Base-by-base conservation (phyloP, 2,797 vertebrate genomes). In the Monodelphis domestica region DNA sequence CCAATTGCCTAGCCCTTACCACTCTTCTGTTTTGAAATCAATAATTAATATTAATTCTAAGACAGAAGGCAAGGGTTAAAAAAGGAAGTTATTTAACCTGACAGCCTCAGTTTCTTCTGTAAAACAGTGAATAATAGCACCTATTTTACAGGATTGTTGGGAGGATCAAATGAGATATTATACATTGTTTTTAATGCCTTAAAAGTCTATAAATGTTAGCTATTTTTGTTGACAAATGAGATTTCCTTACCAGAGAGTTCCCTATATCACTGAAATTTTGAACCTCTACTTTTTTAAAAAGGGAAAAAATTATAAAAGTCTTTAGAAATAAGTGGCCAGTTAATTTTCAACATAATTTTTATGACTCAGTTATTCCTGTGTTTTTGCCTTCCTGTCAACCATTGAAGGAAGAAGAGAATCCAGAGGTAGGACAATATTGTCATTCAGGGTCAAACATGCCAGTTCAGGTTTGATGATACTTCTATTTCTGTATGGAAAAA, bases 401-500 rank as follows among this genome's bases (percentile, higher is more conserved):
- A 91, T 92, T 90, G 55, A 96, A 91, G 53, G 95, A 96, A 50
- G 24, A 52, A 12, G 38, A 52, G n/a, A 52, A 84, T 88, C 53
- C 11, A 91, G 89, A 91, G 30, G 50, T 57, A 93, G n/a, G 70
- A 91, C 94, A 92, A 50, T 91, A 54, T 90, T 91, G 93, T 94
- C 30, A 89, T 95, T 89, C 94, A 87, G 93, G 89, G 59, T 54
- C 12, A 78, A 51, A 57, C 92, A 90, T 88, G 50, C 51, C 63
- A 90, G 51, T 57, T 90, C 90, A 94, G 56, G 30, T 91, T 97
- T 97, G 50, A 88, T 38, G n/a, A 88, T 89, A 33, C 70, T 84
- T 87, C 53, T 51, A 88, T 91, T 84, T 91, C 93, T 91, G 94
- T 90, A 94, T 96, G 88, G 88, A 94, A 91, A 50, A 87, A 87